These are phyloP conservation scores for Hydropsyche tenuis DNA, from an alignment of 1,140 invertebrate species.

Conservation along the genomic window DNA sequence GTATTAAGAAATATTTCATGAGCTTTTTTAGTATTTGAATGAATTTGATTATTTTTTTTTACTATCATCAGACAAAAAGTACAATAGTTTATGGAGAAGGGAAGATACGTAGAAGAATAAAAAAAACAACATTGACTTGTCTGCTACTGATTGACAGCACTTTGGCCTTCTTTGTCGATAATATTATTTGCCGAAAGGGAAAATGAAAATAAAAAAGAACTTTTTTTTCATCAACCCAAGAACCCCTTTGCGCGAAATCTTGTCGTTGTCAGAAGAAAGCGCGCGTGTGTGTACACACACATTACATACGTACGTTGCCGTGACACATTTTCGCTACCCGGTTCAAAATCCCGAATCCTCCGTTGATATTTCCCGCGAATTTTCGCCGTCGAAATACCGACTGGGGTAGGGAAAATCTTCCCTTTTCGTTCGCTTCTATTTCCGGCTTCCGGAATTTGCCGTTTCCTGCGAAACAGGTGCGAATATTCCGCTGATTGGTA, in stretches of 20 bases:
- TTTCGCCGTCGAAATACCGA: not conserved
- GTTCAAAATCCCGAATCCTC: too few relatives aligned
- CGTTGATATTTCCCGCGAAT: too few relatives aligned
- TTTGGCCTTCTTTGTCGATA: constrained; percentile 19
- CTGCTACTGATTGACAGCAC: constrained; percentile 34
- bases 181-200: constrained; percentile 32
- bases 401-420: constrained; percentile 8
- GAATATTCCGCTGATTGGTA: constrained; percentile 45
- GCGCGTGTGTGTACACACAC: too few relatives aligned
- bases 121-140: constrained; percentile 26
- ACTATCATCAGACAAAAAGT: too few relatives aligned
- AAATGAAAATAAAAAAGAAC: constrained; percentile 25
- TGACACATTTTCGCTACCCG: too few relatives aligned
- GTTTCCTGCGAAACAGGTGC: constrained; percentile 46
- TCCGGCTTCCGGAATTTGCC: constrained; percentile 45
- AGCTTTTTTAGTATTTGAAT: too few relatives aligned
- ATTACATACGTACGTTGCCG: too few relatives aligned
- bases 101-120: not conserved
- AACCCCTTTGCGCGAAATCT: not conserved
- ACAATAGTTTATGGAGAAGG: too few relatives aligned
- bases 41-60: too few relatives aligned
- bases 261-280: too few relatives aligned
- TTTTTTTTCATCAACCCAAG: constrained; percentile 14
- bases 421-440: constrained; percentile 45
- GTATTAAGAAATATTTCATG: too few relatives aligned